Evolutionary conservation across 2,888 invertebrate species (phyloP).

Genomic region (Archaeoteleia sp.): DNA sequence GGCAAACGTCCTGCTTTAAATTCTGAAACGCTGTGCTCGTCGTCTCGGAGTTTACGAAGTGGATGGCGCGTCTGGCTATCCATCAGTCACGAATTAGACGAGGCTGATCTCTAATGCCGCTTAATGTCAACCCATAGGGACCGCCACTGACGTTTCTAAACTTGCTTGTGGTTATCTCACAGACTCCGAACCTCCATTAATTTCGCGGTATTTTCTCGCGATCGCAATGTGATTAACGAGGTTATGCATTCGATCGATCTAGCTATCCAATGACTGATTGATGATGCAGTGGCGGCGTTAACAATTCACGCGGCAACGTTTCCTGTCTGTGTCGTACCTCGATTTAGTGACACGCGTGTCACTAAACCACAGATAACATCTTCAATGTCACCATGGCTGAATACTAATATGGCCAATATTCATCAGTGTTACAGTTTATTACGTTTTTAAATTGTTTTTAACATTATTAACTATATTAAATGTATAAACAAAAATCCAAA

Average conservation of each 20-base stretch:
- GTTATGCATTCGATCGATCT: conserved; percentile 42
- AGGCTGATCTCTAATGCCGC: conserved; percentile 61
- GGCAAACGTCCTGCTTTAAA: conserved; percentile 46
- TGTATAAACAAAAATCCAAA: too few species aligned
- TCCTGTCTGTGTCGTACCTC: background rate
- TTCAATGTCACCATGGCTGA: too few species aligned
- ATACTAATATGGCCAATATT: too few species aligned
- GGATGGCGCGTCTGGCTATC: conserved; percentile 54
- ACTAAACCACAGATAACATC: too few species aligned
- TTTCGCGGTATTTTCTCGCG: conserved; percentile 32
- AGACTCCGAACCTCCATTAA: conserved; percentile 46
- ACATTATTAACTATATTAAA: too few species aligned
- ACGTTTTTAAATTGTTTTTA: too few species aligned
- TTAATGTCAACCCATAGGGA: conserved; percentile 56
- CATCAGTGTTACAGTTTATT: too few species aligned
- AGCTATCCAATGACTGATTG: conserved; percentile 15
- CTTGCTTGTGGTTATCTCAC: conserved; percentile 54
- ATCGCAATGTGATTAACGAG: conserved; percentile 48
- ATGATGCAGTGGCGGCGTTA: too few species aligned
- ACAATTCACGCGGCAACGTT: too few species aligned
- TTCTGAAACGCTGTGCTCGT: conserved; percentile 35
- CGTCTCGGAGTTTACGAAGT: conserved; percentile 47
- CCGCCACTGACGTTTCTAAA: conserved; percentile 62
- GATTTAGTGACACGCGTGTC: too few species aligned
- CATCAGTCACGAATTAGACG: conserved; percentile 62